phyloP scores from a whole-genome alignment of 2,888 invertebrate genomes.

The Monoplex corrugatus region DNA sequence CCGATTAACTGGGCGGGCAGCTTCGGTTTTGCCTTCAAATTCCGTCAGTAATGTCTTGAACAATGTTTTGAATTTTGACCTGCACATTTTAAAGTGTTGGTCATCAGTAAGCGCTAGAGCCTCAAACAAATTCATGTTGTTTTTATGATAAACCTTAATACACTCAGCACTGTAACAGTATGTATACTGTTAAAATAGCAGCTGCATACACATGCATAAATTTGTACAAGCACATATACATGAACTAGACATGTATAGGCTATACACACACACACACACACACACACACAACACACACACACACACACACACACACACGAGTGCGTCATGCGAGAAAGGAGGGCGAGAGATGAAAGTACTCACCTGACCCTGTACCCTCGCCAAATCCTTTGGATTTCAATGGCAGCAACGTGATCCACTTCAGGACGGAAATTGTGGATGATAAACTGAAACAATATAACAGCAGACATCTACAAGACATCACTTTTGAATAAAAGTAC shows the following conservation, averaged over 20 bases:
- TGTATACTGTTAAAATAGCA: too few species aligned
- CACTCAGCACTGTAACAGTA: too few species aligned
- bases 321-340: too few species aligned
- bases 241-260: not conserved
- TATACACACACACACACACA: not conserved
- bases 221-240: too few species aligned
- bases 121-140: too few species aligned
- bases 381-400: slow-evolving; percentile 38
- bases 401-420: not conserved
- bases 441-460: not conserved
- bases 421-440: not conserved
- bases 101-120: not conserved
- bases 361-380: slow-evolving; percentile 31
- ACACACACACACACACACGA: not conserved
- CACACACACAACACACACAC: not conserved
- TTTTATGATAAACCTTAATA: too few species aligned
- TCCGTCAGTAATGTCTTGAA: not conserved
- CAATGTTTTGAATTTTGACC: not conserved
- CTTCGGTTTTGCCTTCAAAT: too few species aligned
- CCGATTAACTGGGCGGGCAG: too few species aligned
- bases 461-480: too few species aligned
- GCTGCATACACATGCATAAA: too few species aligned
- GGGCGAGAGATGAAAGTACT: not conserved
- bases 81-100: not conserved
- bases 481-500: too few species aligned